Percentiles rank a stretch among this genome's conserved stretches.
These are phyloP conservation scores for Elaphurus davidianus DNA, from an alignment of 2,113 vertebrate genomes.

Conservation along the genomic window DNA sequence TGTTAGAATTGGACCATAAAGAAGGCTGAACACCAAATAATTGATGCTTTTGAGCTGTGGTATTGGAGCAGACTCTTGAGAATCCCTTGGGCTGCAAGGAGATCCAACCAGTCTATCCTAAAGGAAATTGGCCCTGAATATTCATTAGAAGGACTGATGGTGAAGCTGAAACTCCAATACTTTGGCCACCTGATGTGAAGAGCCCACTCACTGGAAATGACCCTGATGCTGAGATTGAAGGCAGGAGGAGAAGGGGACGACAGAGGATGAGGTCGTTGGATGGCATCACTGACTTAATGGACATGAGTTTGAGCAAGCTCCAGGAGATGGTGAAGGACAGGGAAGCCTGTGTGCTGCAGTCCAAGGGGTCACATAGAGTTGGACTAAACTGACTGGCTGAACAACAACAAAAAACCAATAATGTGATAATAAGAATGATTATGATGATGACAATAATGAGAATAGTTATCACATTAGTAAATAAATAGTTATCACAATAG, in stretches of 20 bases:
- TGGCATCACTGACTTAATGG: not conserved
- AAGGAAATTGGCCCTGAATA: not conserved
- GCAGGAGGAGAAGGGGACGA: not conserved
- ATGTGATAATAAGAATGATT: not conserved
- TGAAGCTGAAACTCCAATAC: not conserved
- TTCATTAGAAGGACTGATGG: not conserved
- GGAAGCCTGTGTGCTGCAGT: not conserved
- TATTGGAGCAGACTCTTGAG: not conserved
- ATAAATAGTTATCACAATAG: not conserved
- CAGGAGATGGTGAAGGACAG: not conserved
- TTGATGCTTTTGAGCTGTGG: not conserved
- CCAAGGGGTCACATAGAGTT: not conserved
- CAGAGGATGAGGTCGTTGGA: not conserved
- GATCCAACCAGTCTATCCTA: not conserved
- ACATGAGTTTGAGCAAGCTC: not conserved
- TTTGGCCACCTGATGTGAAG: not conserved
- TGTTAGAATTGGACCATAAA: not conserved
- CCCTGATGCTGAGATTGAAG: not conserved
- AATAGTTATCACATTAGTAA: not conserved
- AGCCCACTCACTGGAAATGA: not conserved
- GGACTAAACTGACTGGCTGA: not conserved
- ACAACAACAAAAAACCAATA: not conserved
- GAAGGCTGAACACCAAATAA: not conserved
- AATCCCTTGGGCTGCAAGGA: not conserved
- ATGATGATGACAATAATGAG: not conserved